Base-by-base conservation (phyloP, 2,888 invertebrate species). In the Germaria angustata region DNA sequence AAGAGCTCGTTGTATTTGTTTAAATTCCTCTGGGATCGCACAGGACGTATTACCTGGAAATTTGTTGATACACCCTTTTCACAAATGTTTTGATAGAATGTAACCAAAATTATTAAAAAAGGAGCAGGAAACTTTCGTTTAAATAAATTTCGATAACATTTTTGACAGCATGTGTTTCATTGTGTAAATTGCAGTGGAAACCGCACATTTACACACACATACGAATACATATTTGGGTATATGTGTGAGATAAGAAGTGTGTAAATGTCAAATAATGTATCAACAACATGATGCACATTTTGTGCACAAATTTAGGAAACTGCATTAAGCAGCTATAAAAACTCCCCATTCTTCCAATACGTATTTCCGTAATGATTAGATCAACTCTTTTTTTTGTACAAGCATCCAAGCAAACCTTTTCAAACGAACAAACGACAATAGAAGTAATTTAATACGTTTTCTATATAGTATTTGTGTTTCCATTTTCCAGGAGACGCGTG, bases 401-500 rank as follows among this genome's bases (percentile, higher is more conserved):
- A 13, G 17, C 34, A 24, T 66, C 46, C 36, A 59, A 66, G 41
- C 32, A 66, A 69, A 59, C 76, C 32, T 61, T 69, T 57, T 49
- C 0, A 2, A 32, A 41, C 22, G 7, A 11, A 44, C 53, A 36
- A 55, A 65, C 69, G 36, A 49, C 65, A 61, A 59, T 66, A 41
- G 34, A 73, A 69, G 79, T 59, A 82, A 82, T 82, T 81, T 76
- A 79, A 82, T 82, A 79, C 65, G 63, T 71, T 75, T 68, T 61
- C 20, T 9, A 28, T 28, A 28, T 6, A 28, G 28, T 49, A 9
- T 75, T 66, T 76, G 44, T 80, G 34, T 39, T 59, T 57, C 34
- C 24, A 55, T 36, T 66, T 66, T 22, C 20, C 17, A 24, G 46
- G 53, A 36, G 73, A 71, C 87, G 89, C 89, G 89, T 88, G 88